These are phyloP conservation scores for Dasyornis broadbenti DNA, from an alignment of 2,113 vertebrate genomes.

Conservation along the genomic window DNA sequence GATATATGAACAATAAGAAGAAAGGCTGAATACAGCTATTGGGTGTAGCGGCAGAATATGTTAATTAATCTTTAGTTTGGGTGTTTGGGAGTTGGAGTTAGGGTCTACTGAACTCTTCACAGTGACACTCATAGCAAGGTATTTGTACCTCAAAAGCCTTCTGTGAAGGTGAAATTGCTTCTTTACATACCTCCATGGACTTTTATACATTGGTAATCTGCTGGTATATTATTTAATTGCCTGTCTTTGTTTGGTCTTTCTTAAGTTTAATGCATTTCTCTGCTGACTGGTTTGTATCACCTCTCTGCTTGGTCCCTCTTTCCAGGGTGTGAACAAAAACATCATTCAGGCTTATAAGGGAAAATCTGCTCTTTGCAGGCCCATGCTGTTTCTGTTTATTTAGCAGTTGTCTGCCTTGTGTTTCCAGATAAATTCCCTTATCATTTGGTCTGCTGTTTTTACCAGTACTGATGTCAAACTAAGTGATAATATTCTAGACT, in stretches of 20 bases:
- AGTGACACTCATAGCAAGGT: background rate
- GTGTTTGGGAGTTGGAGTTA: accelerated
- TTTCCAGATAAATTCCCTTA: background rate
- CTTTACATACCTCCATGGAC: background rate
- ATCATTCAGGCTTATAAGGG: background rate
- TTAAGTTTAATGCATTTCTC: background rate
- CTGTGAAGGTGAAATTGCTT: background rate
- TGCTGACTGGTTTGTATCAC: background rate
- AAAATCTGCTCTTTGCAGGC: background rate
- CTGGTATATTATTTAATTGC: background rate
- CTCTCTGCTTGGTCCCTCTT: background rate
- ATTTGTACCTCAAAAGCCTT: background rate
- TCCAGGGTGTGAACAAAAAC: background rate
- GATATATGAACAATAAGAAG: background rate
- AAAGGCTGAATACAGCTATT: background rate
- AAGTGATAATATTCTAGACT: background rate
- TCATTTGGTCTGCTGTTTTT: background rate
- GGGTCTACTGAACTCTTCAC: background rate
- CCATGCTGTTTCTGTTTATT: background rate
- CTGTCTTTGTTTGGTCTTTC: background rate
- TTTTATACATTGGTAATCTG: background rate
- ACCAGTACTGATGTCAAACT: background rate
- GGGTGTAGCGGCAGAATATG: background rate
- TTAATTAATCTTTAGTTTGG: background rate
- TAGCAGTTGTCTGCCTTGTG: background rate